Evolutionary conservation across 2,888 invertebrate species (phyloP).

Genomic region (Ennomos fuscantarius): DNA sequence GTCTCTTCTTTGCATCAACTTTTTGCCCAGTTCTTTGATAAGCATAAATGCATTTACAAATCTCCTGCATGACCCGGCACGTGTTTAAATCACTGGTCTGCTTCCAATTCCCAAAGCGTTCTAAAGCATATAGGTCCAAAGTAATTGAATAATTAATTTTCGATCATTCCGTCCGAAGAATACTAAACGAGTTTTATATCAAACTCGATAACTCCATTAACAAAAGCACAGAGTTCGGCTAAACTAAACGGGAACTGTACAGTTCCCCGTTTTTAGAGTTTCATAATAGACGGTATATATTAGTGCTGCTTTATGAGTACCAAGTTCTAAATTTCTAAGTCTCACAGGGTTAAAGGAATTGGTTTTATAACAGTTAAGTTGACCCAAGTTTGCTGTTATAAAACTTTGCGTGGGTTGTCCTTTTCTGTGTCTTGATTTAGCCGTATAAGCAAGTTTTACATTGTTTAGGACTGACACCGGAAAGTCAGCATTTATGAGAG

Average conservation of each 20-base stretch:
- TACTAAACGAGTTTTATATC: constrained; percentile 41
- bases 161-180: constrained; percentile 27
- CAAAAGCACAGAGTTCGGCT: constrained; percentile 12
- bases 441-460: no score
- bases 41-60: background rate
- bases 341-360: background rate
- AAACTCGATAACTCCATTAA: constrained; percentile 41
- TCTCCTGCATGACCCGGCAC: background rate
- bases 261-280: constrained; percentile 5
- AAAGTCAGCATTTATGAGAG: no score
- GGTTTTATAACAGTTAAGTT: background rate
- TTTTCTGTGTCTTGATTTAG: no score
- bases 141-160: constrained; percentile 34
- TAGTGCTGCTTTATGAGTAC: no score
- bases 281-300: background rate
- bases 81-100: constrained; percentile 10
- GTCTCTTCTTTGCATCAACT: no score
- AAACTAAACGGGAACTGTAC: constrained; percentile 15
- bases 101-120: constrained; percentile 12
- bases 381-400: no score
- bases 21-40: background rate
- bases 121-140: constrained; percentile 7
- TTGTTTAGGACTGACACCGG: no score
- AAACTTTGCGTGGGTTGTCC: no score
- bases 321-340: no score